Base-by-base conservation (phyloP, 2,888 invertebrate species). In the Glyphotaelius pellucidus region DNA sequence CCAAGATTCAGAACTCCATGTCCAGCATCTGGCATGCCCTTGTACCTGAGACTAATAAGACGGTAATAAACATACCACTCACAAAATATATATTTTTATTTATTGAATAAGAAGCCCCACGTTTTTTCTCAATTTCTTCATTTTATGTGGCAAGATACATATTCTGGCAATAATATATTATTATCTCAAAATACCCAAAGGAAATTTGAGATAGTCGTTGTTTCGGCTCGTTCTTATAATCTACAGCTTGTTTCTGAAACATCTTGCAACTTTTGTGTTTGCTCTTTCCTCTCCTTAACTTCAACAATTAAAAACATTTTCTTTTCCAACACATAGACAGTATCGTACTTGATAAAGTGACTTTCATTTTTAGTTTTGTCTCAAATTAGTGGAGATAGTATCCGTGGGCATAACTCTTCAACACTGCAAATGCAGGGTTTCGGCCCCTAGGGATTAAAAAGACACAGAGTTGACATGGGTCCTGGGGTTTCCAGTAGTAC, bases 1-100 rank as follows among this genome's bases (percentile, higher is more conserved):
- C 98, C 67, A 98, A 98, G 94, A 98, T 99, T 94, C 99, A 99
- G 95, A 97, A 98, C 94, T 98, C 99, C 30, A 99, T 99, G 99
- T 97, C 98, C 90, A 98, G 98, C 94, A 99, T 99, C 94, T 99
- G 99, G 99, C 97, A 98, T 93, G 98, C 98, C 25, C 96, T 99
- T 89, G 99, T 99, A 15, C 97, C 97, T 30, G 98, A 98, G 94
- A 98, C 98, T 5, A 97, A 97, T 94, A 98, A 98, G 95, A 98
- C 98, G 89, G 98, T 98, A 94, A 96, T 67, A 67, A 67, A n/a
- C 25, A 1, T 7, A 67, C 67, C 7, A 4, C 52, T 19, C 19
- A 47, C 96, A 19, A 52, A 15, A 3, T 19, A 5, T 19, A 52
- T 15, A 15, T 47, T 47, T 14, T 47, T 47, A 52, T 52, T 15